Evolutionary conservation across 2,113 vertebrate species (phyloP), one percentile per base, ranked within the genome.

Genomic region (Coreoperca whiteheadi): DNA sequence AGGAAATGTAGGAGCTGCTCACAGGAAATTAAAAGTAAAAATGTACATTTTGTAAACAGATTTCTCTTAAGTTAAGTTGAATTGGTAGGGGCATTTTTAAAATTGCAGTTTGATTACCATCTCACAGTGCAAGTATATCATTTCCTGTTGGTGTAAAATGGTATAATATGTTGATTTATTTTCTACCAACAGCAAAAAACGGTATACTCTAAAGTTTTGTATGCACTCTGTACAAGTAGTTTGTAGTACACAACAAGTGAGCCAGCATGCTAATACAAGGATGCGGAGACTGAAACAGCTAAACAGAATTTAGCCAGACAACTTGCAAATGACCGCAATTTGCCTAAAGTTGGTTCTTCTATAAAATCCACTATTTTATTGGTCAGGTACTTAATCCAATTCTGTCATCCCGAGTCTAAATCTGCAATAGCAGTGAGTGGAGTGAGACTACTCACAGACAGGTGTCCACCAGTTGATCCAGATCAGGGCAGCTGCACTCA

Each of bases 401-500:
- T 74, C 1, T 65, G 0, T 64, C 41, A 8, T 37, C 30, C 4
- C 5, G 2, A 43, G 25, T 51, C 20, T 51, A 6, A 34, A 64
- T 59, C 21, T 65, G 14, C 37, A 4, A 56, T 14, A n/a, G 20
- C 14, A 34, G 21, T 54, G 23, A 67, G 11, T 53, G 21, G 30
- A 11, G 12, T 1, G 41, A 73, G 21, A 72, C 53, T 70, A 96
- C 97, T 98, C 95, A 99, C 98, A 96, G 95, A 87, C 98, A 99
- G 94, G 96, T 96, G 92, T 97, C 94, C 86, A 98, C 98, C 94
- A 99, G 96, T 77, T 95, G 96, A 94, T 99, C 97, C 93, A 99
- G 95, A 76, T 99, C 97, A 1, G 95, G 92, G 90, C 98, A 99
- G 97, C 98, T 99, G 95, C 98, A 99, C 78, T 99, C 97, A 0